phyloP scores from a whole-genome alignment of 2,797 vertebrate species.

The Alfaro cultratus region DNA sequence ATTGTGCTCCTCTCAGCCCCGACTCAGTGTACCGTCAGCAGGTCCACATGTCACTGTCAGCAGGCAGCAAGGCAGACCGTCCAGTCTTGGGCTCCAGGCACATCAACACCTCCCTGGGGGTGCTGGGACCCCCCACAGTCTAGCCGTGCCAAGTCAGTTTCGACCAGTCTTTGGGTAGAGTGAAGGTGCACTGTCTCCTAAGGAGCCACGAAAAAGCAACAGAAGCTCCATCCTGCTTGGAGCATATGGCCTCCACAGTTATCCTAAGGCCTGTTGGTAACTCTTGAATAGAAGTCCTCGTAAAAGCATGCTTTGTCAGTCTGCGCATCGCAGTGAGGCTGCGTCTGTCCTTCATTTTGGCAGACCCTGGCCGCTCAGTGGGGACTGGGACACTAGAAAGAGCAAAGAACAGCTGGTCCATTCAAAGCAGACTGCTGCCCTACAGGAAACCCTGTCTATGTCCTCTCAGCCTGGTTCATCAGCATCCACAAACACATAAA shows the following conservation, averaged over 20 bases:
- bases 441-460: constrained; percentile 60
- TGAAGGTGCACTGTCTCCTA: constrained; percentile 50
- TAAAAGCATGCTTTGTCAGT: constrained; percentile 60
- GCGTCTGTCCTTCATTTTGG: constrained; percentile 54
- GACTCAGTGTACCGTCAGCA: constrained; percentile 54
- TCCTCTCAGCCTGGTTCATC: constrained; percentile 60
- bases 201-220: constrained; percentile 36
- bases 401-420: constrained; percentile 73
- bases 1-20: constrained; percentile 19
- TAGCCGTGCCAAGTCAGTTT: constrained; percentile 40
- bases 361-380: constrained; percentile 42
- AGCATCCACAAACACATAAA: constrained; percentile 60
- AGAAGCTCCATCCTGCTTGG: constrained; percentile 43
- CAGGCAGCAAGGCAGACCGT: constrained; percentile 30
- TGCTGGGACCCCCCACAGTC: constrained; percentile 42
- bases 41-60: constrained; percentile 70
- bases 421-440: constrained; percentile 77
- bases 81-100: constrained; percentile 42
- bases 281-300: constrained; percentile 57
- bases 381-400: constrained; percentile 58
- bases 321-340: constrained; percentile 39
- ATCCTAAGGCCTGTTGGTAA: constrained; percentile 60
- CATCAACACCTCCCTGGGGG: constrained; percentile 65
- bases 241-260: constrained; percentile 67
- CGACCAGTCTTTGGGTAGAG: constrained; percentile 36